phyloP scores from a whole-genome alignment of 2,888 invertebrate genomes.

The Himalopsyche kuldschensis region DNA sequence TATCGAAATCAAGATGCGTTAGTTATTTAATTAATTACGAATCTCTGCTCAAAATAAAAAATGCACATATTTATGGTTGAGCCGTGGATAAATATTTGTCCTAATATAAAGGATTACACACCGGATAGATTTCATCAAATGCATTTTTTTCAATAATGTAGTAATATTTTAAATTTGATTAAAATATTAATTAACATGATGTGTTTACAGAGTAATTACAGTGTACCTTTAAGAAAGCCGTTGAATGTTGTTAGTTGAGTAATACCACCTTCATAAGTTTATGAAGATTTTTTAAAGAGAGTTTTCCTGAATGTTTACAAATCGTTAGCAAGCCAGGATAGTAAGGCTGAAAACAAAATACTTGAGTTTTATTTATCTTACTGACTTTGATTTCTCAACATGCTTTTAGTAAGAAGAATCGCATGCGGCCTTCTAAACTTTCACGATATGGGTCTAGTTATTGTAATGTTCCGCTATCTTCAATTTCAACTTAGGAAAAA shows the following conservation, averaged over 20 bases:
- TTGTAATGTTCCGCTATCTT: constrained; percentile 1
- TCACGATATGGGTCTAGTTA: neutral
- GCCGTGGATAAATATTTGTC: too few relatives aligned
- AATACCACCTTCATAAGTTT: neutral
- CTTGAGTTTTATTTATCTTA: neutral
- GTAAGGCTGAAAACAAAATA: neutral
- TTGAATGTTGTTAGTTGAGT: neutral
- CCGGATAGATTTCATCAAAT: too few relatives aligned
- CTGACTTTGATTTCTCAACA: neutral
- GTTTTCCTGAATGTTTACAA: neutral
- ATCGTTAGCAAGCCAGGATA: neutral
- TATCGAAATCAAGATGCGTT: too few relatives aligned
- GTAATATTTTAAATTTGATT: too few relatives aligned
- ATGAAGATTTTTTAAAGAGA: neutral
- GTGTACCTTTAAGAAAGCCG: neutral
- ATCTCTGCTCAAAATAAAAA: too few relatives aligned
- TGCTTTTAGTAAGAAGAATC: neutral
- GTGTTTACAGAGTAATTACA: neutral
- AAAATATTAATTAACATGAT: too few relatives aligned
- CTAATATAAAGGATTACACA: too few relatives aligned
- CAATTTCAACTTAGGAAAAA: neutral
- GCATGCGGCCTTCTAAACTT: neutral
- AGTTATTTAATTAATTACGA: too few relatives aligned
- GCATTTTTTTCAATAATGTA: too few relatives aligned
- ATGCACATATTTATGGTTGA: too few relatives aligned